Evolutionary conservation across 2,888 invertebrate genomes (phyloP).

Genomic region (Agrenia bidenticulata): DNA sequence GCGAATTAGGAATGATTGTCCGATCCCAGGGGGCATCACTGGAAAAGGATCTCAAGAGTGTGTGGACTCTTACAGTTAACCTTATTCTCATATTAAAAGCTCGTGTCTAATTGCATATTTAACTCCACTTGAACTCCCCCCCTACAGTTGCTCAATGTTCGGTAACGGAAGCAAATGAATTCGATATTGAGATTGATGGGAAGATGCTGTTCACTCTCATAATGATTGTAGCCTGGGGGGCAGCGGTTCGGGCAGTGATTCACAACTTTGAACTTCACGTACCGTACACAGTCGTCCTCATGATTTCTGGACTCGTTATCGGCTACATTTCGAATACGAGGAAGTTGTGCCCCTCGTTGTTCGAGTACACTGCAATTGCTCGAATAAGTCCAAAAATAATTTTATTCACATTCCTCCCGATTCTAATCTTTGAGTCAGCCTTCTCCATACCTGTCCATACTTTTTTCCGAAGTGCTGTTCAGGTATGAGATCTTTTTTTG

Average conservation of each 20-base stretch:
- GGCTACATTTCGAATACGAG: constrained; percentile 29
- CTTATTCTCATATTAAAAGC: too few relatives aligned
- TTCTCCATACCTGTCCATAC: constrained; percentile 46
- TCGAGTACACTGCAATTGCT: constrained; percentile 45
- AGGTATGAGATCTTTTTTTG: constrained; percentile 9
- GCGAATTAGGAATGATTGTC: constrained; percentile 20
- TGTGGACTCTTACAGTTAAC: background rate
- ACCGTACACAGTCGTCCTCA: constrained; percentile 48
- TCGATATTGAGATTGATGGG: constrained; percentile 30
- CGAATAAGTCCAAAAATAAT: constrained; percentile 38
- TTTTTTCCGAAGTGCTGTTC: constrained; percentile 29
- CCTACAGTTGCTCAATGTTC: constrained; percentile 23
- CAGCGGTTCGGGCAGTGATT: constrained; percentile 36
- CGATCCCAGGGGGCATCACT: constrained; percentile 12
- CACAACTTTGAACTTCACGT: constrained; percentile 22
- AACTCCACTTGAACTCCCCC: too few relatives aligned
- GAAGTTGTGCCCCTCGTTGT: constrained; percentile 14
- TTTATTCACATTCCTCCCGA: constrained; percentile 42
- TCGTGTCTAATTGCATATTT: too few relatives aligned
- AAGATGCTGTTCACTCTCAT: constrained; percentile 40
- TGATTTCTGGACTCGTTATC: constrained; percentile 41
- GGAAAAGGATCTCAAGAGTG: background rate
- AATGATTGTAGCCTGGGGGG: constrained; percentile 41
- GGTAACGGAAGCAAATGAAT: constrained; percentile 24
- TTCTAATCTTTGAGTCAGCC: constrained; percentile 48